A percentile compares a stretch with the other conserved stretches of the same genome.
These are phyloP conservation scores for Anguilla japonica DNA, from an alignment of 2,113 vertebrate species.

Conservation along the genomic window DNA sequence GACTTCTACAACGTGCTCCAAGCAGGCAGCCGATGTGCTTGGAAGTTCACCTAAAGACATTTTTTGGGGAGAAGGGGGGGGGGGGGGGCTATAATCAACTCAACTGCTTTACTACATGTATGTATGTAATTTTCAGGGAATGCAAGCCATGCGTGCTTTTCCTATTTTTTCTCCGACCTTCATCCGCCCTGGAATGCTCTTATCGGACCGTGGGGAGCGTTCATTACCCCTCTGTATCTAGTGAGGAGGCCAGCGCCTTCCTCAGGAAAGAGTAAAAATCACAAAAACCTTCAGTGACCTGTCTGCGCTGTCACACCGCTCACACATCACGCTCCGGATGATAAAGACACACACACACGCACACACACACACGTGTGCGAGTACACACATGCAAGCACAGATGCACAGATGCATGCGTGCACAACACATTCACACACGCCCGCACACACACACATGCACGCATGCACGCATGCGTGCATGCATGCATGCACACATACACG, in stretches of 20 bases:
- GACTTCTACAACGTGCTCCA: background rate
- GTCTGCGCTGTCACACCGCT: constrained; percentile 1
- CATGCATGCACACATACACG: background rate
- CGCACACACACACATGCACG: background rate
- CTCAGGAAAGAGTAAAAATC: constrained; percentile 8
- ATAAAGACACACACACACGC: background rate
- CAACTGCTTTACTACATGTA: background rate
- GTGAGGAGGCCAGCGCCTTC: background rate
- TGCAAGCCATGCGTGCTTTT: background rate
- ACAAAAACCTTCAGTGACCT: background rate
- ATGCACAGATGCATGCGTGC: too few species aligned
- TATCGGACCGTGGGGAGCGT: background rate
- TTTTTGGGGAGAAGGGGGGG: background rate
- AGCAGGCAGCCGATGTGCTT: background rate
- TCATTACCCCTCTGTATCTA: background rate
- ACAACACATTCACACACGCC: constrained; percentile 21
- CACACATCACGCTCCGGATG: background rate
- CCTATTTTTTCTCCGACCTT: too few species aligned
- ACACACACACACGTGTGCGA: background rate
- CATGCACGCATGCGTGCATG: background rate
- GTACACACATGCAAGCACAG: too few species aligned
- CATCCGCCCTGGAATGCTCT: background rate
- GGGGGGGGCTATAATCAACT: background rate
- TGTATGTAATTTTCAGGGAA: background rate
- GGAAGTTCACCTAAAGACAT: background rate